Evolutionary conservation across 2,888 invertebrate species (phyloP).

Genomic region (Argyresthia goedartella): DNA sequence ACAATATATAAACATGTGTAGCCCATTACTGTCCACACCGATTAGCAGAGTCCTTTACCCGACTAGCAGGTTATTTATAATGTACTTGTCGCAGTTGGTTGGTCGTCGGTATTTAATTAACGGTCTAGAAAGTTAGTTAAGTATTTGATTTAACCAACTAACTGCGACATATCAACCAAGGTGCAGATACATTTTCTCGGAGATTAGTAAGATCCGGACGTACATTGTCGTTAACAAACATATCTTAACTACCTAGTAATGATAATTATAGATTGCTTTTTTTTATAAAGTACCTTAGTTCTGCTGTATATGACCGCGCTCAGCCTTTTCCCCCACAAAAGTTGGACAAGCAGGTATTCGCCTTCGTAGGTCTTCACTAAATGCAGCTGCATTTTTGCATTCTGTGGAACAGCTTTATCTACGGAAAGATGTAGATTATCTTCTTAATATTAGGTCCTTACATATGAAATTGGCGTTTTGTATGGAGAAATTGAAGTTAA

Average conservation of each 20-base stretch:
- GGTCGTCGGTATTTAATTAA: neutral
- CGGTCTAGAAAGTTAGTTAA: neutral
- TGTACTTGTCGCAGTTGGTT: neutral
- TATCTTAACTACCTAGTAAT: neutral
- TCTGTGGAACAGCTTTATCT: constrained; percentile 18
- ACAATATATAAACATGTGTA: no score
- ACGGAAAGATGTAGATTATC: neutral
- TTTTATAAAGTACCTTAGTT: constrained; percentile 25
- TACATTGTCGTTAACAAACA: no score
- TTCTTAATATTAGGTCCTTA: neutral
- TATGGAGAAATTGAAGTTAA: no score
- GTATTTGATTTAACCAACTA: no score
- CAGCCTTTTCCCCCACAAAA: constrained; percentile 49
- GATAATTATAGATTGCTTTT: no score
- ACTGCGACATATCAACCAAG: no score
- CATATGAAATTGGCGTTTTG: no score
- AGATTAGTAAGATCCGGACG: no score
- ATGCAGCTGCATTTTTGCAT: constrained; percentile 50
- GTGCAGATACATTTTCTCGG: neutral
- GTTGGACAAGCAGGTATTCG: constrained; percentile 36
- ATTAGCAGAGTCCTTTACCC: no score
- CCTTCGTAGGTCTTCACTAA: constrained; percentile 25
- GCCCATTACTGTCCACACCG: no score
- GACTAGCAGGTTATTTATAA: no score
- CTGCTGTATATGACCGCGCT: constrained; percentile 43